Evolutionary conservation across 2,113 vertebrate genomes (phyloP), one percentile per base, ranked within the genome.

Genomic region (Bufo gargarizans): DNA sequence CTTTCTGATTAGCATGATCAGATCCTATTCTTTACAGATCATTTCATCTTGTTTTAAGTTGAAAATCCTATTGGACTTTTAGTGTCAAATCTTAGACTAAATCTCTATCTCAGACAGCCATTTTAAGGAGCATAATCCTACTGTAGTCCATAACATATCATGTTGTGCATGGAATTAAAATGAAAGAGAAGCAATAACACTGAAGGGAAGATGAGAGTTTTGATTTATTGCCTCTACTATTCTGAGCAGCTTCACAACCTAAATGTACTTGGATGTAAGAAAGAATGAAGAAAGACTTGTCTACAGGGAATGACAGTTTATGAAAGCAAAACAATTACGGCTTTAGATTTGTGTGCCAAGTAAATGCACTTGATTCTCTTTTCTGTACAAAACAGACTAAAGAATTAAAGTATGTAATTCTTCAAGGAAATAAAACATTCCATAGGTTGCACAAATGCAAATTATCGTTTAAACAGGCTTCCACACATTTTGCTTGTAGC

Each of bases 271-370:
- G 55, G 61, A 86, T 86, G 76, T 69, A 69, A 79, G 47, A 86
- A 86, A 49, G 16, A 67, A 79, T 86, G 85, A 86, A 80, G 77
- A 86, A 86, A 86, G 85, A 77, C 85, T 65, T 86, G 76, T 86
- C 85, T 86, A 77, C 58, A 65, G 85, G 74, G 85, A 86, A 86
- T 80, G 77, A 86, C 74, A 79, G 85, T 86, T 86, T 86, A 86
- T 86, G 47, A 77, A 77, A 77, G 47, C 85, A 79, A 86, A 67
- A 86, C 76, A 86, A 79, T 79, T 71, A 86, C 59, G 55, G 76
- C 47, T 65, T 69, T 78, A 69, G 85, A 86, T 86, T 86, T 86
- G 85, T 86, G 61, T 65, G 58, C 19, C 11, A 20, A 22, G 49
- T 67, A 86, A 79, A 63, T 43, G 49, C 47, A 19, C 53, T 77